A percentile compares a stretch with the other conserved stretches of the same genome.
phyloP scores from a whole-genome alignment of 2,113 vertebrate species.

The Psittacus erithacus region DNA sequence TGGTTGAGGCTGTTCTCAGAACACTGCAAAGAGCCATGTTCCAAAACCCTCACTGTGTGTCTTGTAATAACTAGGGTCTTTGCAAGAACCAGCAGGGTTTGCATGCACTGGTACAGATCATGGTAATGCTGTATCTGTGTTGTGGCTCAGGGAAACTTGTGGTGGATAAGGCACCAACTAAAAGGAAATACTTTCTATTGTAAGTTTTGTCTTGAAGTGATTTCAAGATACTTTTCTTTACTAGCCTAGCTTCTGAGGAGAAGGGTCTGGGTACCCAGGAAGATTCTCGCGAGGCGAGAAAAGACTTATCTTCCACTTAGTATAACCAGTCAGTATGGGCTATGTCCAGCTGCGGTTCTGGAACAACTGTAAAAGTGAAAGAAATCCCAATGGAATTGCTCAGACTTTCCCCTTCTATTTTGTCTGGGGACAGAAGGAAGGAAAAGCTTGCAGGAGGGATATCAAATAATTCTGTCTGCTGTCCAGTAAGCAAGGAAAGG shows the following conservation, averaged over 20 bases:
- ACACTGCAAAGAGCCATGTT: neutral
- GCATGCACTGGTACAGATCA: neutral
- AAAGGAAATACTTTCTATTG: neutral
- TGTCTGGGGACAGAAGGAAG: neutral
- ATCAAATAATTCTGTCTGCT: neutral
- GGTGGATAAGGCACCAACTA: neutral
- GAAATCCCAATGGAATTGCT: neutral
- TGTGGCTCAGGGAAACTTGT: neutral
- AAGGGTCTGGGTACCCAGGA: neutral
- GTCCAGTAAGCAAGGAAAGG: neutral
- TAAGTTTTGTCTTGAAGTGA: neutral
- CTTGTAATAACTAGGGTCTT: neutral
- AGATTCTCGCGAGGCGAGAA: neutral
- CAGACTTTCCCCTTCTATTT: neutral
- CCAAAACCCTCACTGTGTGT: neutral
- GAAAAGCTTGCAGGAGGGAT: neutral
- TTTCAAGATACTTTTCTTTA: neutral
- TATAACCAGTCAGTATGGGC: neutral
- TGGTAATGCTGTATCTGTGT: neutral
- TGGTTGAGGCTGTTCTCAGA: neutral
- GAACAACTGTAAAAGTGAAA: neutral
- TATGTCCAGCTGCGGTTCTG: neutral
- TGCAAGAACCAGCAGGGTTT: neutral
- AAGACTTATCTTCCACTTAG: neutral
- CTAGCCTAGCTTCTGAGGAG: neutral